A percentile compares a stretch with the other conserved stretches of the same genome.
Evolutionary conservation across 2,888 invertebrate genomes (phyloP).

Genomic region (Meteorus colon): DNA sequence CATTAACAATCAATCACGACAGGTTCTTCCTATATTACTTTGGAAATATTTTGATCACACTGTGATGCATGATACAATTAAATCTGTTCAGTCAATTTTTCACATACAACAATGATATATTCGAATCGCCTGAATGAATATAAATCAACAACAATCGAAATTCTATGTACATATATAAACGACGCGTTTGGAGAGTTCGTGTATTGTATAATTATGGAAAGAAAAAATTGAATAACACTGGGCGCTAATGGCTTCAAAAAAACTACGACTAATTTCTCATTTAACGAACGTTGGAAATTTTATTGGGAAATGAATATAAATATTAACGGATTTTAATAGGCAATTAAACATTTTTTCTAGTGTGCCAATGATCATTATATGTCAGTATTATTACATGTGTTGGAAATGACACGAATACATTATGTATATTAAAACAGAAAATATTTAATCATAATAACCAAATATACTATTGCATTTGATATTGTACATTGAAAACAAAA

Average conservation of each 20-base stretch:
- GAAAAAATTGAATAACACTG: no score
- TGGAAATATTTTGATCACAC: slow-evolving; percentile 31
- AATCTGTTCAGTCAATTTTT: slow-evolving; percentile 68
- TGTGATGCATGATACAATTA: slow-evolving; percentile 46
- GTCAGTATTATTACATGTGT: slow-evolving; percentile 24
- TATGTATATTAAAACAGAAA: background rate
- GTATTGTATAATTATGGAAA: background rate
- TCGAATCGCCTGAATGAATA: background rate
- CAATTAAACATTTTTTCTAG: background rate
- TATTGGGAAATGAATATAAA: slow-evolving; percentile 15
- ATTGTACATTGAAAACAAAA: background rate
- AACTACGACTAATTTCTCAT: background rate
- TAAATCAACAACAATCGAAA: background rate
- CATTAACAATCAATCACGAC: background rate
- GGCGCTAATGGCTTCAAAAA: no score
- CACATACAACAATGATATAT: slow-evolving; percentile 53
- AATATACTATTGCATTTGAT: background rate
- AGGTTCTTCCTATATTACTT: slow-evolving; percentile 14
- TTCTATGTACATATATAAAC: background rate
- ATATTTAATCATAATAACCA: background rate
- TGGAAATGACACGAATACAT: slow-evolving; percentile 18
- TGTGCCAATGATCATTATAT: background rate
- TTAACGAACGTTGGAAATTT: slow-evolving; percentile 32
- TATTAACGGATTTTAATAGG: background rate
- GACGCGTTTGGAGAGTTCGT: background rate